Conservation (phyloP, 2,888 invertebrate species). For the Caenorhabditis plicata region DNA sequence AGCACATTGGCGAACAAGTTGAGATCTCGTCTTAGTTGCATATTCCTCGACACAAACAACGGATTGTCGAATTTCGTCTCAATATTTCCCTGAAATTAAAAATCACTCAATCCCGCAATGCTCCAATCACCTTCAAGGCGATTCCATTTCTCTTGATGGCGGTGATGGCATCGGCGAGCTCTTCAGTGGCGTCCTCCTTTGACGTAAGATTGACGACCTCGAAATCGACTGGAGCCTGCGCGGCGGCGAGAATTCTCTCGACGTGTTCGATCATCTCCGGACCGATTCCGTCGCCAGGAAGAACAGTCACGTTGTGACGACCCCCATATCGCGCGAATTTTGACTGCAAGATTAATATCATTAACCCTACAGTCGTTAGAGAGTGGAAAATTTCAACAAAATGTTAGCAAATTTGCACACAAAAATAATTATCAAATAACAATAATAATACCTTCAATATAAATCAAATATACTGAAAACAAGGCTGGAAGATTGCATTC, state of each 20-base stretch:
- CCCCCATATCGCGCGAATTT: slow-evolving; percentile 80
- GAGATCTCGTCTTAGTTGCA: slow-evolving; percentile 76
- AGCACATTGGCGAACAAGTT: slow-evolving; percentile 91
- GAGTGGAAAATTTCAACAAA: too few relatives aligned
- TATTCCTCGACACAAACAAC: slow-evolving; percentile 83
- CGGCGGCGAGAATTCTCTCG: slow-evolving; percentile 77
- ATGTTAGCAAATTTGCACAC: too few relatives aligned
- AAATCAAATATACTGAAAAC: too few relatives aligned
- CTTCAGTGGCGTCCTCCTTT: slow-evolving; percentile 81
- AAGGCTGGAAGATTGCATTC: too few relatives aligned
- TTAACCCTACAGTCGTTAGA: not conserved
- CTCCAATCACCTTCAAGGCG: slow-evolving; percentile 74
- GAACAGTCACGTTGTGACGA: slow-evolving; percentile 89
- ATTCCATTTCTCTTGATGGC: slow-evolving; percentile 94
- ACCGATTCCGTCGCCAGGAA: slow-evolving; percentile 96
- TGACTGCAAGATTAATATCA: too few relatives aligned
- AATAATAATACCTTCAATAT: too few relatives aligned
- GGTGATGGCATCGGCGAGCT: slow-evolving; percentile 87
- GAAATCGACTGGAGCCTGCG: slow-evolving; percentile 82
- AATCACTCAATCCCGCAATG: not conserved
- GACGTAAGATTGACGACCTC: slow-evolving; percentile 76
- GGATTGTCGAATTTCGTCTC: slow-evolving; percentile 87
- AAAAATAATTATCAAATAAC: too few relatives aligned
- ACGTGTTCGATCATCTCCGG: slow-evolving; percentile 92
- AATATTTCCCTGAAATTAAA: slow-evolving; percentile 77